phyloP scores from a whole-genome alignment of 1,140 invertebrate genomes.

The Cryptotermes secundus region DNA sequence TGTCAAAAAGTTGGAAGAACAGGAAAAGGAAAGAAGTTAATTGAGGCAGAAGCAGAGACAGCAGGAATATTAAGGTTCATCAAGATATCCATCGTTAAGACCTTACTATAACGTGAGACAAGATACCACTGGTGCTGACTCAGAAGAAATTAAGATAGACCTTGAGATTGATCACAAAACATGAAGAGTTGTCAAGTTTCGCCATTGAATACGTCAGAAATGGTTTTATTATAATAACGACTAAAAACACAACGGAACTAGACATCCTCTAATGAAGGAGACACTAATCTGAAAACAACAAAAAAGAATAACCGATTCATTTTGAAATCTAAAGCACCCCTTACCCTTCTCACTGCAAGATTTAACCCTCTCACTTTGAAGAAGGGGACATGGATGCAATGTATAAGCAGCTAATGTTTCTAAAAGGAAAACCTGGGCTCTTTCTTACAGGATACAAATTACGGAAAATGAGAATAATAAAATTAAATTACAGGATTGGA shows the following conservation, averaged over 20 bases:
- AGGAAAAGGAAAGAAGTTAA: neutral
- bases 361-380: neutral
- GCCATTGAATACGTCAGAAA: neutral
- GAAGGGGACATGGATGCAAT: neutral
- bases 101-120: neutral
- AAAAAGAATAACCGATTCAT: neutral
- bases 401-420: neutral
- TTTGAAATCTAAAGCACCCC: neutral
- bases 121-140: neutral
- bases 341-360: neutral
- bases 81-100: neutral
- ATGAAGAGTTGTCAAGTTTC: neutral
- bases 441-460: neutral
- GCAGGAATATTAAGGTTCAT: neutral
- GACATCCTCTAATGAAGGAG: neutral
- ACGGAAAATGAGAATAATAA: neutral
- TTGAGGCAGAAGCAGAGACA: neutral
- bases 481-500: neutral
- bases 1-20: conserved; percentile 6
- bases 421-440: neutral
- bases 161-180: neutral
- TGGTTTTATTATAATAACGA: conserved; percentile 18
- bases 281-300: neutral
- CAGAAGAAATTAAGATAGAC: neutral
- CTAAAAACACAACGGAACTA: neutral